phyloP scores from a whole-genome alignment of 2,113 vertebrate genomes.

The Macrotus californicus region DNA sequence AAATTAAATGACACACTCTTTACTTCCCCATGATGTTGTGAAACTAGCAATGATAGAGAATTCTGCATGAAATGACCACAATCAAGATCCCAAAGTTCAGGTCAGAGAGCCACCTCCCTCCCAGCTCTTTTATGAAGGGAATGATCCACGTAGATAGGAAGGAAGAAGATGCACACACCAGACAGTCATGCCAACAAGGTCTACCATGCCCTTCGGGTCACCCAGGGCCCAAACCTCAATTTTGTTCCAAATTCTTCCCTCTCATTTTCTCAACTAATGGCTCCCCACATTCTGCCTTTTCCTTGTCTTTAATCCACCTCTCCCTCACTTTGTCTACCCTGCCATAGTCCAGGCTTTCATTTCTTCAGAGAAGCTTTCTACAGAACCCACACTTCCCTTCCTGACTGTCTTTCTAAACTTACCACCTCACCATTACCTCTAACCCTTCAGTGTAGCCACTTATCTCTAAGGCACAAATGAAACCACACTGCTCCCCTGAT shows the following conservation, averaged over 20 bases:
- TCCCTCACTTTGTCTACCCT: background rate
- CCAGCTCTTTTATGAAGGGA: background rate
- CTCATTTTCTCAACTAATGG: background rate
- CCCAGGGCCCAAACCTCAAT: background rate
- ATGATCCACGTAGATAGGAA: background rate
- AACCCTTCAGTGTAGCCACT: background rate
- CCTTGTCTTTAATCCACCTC: background rate
- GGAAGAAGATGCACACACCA: background rate
- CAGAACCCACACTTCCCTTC: background rate
- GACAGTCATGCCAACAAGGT: background rate
- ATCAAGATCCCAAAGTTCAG: background rate
- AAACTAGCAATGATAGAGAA: background rate
- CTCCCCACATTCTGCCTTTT: background rate
- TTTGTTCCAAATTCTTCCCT: background rate
- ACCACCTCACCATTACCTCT: background rate
- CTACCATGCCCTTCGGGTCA: background rate
- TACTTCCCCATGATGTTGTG: background rate
- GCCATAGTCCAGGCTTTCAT: background rate
- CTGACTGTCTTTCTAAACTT: background rate
- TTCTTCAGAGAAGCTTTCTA: background rate
- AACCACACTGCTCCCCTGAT: background rate
- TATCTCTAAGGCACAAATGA: background rate
- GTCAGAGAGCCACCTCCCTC: background rate
- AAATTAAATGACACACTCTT: background rate
- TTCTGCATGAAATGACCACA: background rate